Evolutionary conservation across 2,888 invertebrate species (phyloP), one percentile per base, ranked within the genome.

Genomic region (Protonemura montana): DNA sequence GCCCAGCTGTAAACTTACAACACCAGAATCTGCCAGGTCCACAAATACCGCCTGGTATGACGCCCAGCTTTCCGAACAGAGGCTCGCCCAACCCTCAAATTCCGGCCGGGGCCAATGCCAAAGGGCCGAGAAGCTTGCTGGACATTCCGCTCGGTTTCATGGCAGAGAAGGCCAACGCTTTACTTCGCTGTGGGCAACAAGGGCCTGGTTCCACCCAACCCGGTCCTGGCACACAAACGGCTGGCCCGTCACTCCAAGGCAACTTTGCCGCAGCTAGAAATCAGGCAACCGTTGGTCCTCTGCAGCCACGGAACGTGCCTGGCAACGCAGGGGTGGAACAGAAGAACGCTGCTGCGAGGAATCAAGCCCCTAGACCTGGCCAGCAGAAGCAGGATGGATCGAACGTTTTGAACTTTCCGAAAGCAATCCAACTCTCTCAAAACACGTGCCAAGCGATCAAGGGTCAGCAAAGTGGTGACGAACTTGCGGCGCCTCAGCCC

Each of bases 401-500:
- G 21, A 81, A 81, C 28, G 81, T 81, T 2, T 28, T 81, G 7
- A 81, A 81, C 81, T 81, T 81, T 30, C 81, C 81, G 81, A 81
- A 81, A 30, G 28, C 81, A n/a, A 28, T 81, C 30, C 81, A 81
- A 30, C n/a, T 81, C 6, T 81, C 81, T 2, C 30, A 28, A 6
- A 29, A 81, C 30, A 81, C 30, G n/a, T 81, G 29, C 30, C 13
- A 29, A 30, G 81, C 28, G 13, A 30, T 81, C n/a, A 29, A 81
- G 30, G 30, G 80, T 28, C 3, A 5, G 3, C 26, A 27, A 3
- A 16, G 27, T 10, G 35, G 35, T 10, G 35, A 10, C 35, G 35
- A 35, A 35, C 3, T 10, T 3, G 10, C 10, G 80, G 26, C 25
- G 28, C 80, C 26, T n/a, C n/a, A n/a, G 3, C 3, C n/a, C 16